Evolutionary conservation across 2,113 vertebrate species (phyloP).

Genomic region (Apodemus sylvaticus): DNA sequence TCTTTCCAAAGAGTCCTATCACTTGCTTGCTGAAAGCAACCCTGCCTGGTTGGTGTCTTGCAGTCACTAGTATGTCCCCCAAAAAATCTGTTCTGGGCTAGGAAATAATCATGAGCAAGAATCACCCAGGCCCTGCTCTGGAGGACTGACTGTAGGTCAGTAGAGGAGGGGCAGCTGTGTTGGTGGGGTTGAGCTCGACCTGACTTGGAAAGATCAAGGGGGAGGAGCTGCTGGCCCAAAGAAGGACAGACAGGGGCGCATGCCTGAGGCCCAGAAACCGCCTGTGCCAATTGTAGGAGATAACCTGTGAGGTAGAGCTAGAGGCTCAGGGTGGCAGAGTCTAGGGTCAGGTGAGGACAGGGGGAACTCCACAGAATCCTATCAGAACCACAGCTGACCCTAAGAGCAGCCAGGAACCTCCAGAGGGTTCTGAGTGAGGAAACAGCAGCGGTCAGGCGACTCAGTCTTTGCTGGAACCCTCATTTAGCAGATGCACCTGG

Average conservation of each 20-base stretch:
- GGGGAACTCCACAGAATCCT: background rate
- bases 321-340: background rate
- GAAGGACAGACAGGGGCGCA: background rate
- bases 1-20: slow-evolving; percentile 23
- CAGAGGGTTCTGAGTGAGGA: background rate
- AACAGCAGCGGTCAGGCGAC: background rate
- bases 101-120: slow-evolving; percentile 14
- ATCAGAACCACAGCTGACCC: background rate
- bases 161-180: background rate
- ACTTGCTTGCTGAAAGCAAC: slow-evolving; percentile 16
- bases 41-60: background rate
- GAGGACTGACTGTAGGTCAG: background rate
- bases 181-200: background rate
- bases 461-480: background rate
- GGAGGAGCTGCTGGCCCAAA: background rate
- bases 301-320: background rate
- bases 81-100: background rate
- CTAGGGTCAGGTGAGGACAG: background rate
- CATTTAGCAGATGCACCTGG: background rate
- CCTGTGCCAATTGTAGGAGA: background rate
- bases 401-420: background rate
- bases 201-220: background rate
- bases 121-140: background rate
- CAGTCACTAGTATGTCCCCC: slow-evolving; percentile 31
- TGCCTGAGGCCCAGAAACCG: background rate